A percentile compares a stretch with the other conserved stretches of the same genome.
Evolutionary conservation across 1,140 invertebrate genomes (phyloP).

Genomic region (Brachionus calyciflorus): DNA sequence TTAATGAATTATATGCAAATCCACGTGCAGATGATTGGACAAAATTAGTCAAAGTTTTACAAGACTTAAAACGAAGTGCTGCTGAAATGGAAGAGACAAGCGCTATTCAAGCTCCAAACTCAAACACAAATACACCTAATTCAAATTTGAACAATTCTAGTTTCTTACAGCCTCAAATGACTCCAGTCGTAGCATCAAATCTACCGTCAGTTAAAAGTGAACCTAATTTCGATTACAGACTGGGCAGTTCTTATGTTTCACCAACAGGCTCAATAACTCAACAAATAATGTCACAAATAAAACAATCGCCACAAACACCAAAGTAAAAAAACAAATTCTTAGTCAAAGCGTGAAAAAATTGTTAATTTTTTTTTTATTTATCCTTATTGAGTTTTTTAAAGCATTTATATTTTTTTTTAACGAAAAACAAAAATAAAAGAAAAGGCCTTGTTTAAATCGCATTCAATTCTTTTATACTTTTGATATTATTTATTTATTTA

Average conservation of each 20-base stretch:
- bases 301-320: conserved; percentile 22
- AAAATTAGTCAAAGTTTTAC: conserved; percentile 27
- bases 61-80: conserved; percentile 43
- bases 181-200: not conserved
- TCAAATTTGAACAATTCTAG: conserved; percentile 25
- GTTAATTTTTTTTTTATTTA: not conserved
- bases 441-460: not conserved
- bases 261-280: not conserved
- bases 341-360: not conserved
- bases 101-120: not conserved
- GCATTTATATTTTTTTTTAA: not conserved
- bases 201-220: conserved; percentile 21
- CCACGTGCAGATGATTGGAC: conserved; percentile 37
- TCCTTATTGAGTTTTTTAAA: not conserved
- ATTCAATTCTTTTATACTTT: too few relatives aligned
- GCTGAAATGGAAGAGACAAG: conserved; percentile 37
- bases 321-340: not conserved
- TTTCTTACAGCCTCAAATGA: conserved; percentile 29
- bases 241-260: not conserved
- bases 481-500: too few relatives aligned
- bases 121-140: not conserved
- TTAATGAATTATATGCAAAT: conserved; percentile 68
- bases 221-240: conserved; percentile 28
- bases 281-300: conserved; percentile 21
- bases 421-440: not conserved